phyloP scores from a whole-genome alignment of 2,113 vertebrate species.

The Pygoscelis antarcticus region DNA sequence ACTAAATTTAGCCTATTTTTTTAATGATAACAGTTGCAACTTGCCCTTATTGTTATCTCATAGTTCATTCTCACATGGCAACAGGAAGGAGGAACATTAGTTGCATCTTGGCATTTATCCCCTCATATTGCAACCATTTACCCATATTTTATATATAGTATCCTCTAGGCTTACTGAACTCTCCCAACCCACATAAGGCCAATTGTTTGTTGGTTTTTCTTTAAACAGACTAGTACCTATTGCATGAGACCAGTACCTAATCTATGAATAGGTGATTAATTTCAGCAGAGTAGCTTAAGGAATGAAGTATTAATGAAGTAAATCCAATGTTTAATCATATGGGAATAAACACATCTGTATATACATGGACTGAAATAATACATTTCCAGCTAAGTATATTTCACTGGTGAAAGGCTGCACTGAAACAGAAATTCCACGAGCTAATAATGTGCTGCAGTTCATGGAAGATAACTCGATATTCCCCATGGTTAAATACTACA shows the following conservation, averaged over 20 bases:
- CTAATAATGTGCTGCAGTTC: not conserved
- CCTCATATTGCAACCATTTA: not conserved
- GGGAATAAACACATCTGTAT: not conserved
- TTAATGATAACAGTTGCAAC: not conserved
- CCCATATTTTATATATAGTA: not conserved
- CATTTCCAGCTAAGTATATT: not conserved
- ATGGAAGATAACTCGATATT: constrained; percentile 1
- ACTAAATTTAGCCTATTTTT: not conserved
- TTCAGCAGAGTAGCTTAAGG: not conserved
- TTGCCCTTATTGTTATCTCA: not conserved
- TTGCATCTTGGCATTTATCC: not conserved
- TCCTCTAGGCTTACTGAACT: not conserved
- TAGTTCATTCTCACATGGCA: not conserved
- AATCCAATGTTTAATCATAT: not conserved
- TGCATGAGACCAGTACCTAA: not conserved
- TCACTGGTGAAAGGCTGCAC: not conserved
- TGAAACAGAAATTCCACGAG: constrained; percentile 6
- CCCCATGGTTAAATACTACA: not conserved
- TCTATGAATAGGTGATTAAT: not conserved
- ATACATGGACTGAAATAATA: not conserved
- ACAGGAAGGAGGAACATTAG: not conserved
- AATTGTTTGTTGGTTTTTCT: not conserved
- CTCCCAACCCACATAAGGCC: not conserved
- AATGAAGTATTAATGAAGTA: constrained; percentile 9
- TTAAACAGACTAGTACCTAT: not conserved